Base-by-base conservation (phyloP, 2,113 vertebrate genomes). In the Megatriorchis doriae region DNA sequence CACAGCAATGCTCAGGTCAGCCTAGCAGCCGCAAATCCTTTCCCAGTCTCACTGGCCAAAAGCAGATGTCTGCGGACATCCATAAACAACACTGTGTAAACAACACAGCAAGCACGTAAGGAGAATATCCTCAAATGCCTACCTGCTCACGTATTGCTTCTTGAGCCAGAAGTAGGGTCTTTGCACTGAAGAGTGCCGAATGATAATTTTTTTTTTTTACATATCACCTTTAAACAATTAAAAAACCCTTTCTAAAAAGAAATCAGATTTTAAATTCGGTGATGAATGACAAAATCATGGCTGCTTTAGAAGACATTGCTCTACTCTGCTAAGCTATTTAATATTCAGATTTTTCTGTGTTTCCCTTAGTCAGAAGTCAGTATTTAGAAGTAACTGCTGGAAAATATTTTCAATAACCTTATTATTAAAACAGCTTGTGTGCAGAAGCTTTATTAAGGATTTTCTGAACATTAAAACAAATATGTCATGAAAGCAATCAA, bases 391-490 rank as follows among this genome's bases (percentile, higher is more conserved):
- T 83, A 96, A 92, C 73, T 63, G 93, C 94, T 96, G 77, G 65
- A 95, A 97, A 97, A 97, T 84, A 93, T 93, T 92, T 95, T 87
- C 88, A 87, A 88, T 97, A 97, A 97, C 92, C 95, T 97, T 94
- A 93, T 96, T 96, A 96, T 97, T 31, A 74, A 97, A 91, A 42
- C 96, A 96, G 96, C 94, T 94, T 94, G 96, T 97, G 96, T 96
- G 93, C 89, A 96, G 50, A 81, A 94, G 55, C 96, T 97, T 97
- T 96, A 77, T 85, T 94, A 95, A 52, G 77, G 97, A 50, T 93
- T 96, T 96, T 95, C 96, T 91, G 89, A 95, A 91, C 92, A 96
- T 94, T 97, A 97, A 93, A 95, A 94, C 95, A 68, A 95, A 71
- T 96, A 96, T 92, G 93, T 80, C 97, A 95, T 55, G 82, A 96